phyloP scores from a whole-genome alignment of 2,113 vertebrate species.

The Lathamus discolor region DNA sequence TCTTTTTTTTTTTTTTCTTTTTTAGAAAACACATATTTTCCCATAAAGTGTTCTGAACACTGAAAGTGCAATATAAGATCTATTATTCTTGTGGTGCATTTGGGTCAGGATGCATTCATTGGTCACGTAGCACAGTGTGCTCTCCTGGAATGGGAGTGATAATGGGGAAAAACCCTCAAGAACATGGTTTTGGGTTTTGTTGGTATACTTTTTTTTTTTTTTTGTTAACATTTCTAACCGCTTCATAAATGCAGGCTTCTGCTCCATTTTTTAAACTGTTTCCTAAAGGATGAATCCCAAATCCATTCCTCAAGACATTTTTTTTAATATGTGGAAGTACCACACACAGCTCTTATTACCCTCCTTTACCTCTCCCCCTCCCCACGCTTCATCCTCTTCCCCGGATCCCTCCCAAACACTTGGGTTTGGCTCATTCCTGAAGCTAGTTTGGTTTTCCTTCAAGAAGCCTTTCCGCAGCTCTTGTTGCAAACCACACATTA shows the following conservation, averaged over 20 bases:
- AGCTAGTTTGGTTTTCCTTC: slow-evolving; percentile 36
- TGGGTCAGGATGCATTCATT: slow-evolving; percentile 39
- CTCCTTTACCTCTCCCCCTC: slow-evolving; percentile 11
- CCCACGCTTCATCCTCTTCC: neutral
- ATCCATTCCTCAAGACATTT: neutral
- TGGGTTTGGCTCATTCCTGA: slow-evolving; percentile 51
- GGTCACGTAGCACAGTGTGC: slow-evolving; percentile 25
- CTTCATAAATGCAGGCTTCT: slow-evolving; percentile 29
- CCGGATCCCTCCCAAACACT: slow-evolving; percentile 35
- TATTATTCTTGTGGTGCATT: slow-evolving; percentile 35
- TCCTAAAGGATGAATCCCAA: slow-evolving; percentile 49
- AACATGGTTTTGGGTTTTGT: neutral
- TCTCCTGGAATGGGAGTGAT: neutral
- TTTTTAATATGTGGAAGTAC: slow-evolving; percentile 32
- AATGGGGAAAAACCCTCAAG: slow-evolving; percentile 9
- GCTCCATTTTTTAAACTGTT: neutral
- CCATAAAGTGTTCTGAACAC: slow-evolving; percentile 18
- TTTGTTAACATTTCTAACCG: slow-evolving; percentile 36
- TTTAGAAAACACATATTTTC: neutral
- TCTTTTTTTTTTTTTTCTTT: neutral
- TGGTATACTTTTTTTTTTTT: slow-evolving; percentile 22
- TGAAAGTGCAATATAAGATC: neutral
- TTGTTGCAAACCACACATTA: slow-evolving; percentile 59
- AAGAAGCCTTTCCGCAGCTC: slow-evolving; percentile 29
- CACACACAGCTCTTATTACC: slow-evolving; percentile 58